A percentile compares a stretch with the other conserved stretches of the same genome.
These are phyloP conservation scores for Barnardius zonarius DNA, from an alignment of 2,113 vertebrate genomes.

Conservation along the genomic window DNA sequence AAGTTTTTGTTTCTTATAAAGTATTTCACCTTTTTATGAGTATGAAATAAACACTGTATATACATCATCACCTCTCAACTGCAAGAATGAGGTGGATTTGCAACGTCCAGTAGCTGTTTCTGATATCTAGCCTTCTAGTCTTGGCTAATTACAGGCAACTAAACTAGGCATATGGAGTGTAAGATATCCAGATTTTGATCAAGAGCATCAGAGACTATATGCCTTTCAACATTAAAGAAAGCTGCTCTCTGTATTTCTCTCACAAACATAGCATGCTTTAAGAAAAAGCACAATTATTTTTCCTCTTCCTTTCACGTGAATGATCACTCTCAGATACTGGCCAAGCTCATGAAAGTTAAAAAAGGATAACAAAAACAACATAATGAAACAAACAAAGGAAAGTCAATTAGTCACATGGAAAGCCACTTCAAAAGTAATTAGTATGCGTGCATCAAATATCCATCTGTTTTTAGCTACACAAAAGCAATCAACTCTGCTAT, in stretches of 20 bases:
- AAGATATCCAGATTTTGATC: neutral
- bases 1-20: neutral
- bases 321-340: neutral
- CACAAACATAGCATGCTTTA: neutral
- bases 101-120: neutral
- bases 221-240: neutral
- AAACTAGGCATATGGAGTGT: neutral
- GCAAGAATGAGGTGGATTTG: neutral
- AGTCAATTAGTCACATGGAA: neutral
- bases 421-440: neutral
- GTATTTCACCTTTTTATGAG: neutral
- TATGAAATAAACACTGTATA: neutral
- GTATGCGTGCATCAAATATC: neutral
- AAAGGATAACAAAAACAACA: neutral
- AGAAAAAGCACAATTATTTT: neutral
- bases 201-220: neutral
- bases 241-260: neutral
- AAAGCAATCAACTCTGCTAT: neutral
- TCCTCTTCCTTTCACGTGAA: neutral
- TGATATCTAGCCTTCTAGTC: neutral
- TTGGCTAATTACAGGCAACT: neutral
- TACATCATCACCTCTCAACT: neutral
- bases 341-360: neutral
- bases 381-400: neutral
- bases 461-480: slow-evolving; percentile 1